Base-by-base conservation (phyloP, 2,888 invertebrate genomes). In the Ecliptopera silaceata region DNA sequence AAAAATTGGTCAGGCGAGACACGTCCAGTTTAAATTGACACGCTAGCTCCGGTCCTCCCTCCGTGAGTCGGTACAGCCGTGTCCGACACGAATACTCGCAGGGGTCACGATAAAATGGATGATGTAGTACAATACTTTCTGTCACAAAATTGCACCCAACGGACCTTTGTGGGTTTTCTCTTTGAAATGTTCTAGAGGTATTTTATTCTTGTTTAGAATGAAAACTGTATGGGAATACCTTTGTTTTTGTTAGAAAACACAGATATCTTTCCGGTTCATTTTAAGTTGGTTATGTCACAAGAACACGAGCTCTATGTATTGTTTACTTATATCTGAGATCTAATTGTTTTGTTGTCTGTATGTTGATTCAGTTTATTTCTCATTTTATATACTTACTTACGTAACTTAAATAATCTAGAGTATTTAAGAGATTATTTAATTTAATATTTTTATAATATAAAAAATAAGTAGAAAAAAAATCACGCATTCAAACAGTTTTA, bases 71-170 rank as follows among this genome's bases (percentile, higher is more conserved):
- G 61, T 59, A 49, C 50, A 54, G 49, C 57, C 55, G 49, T 60
- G 65, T 59, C 45, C 31, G 47, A 58, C 52, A 48, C 43, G 56
- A 44, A 61, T 31, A 51, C 48, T 48, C 51, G 10, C 66, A 66
- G 48, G 59, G 68, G 62, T 68, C 72, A 62, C 36, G 39, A 47
- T 64, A 62, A 48, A 63, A 55, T 63, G 66, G 66, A 46, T 55
- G 36, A 47, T 56, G 47, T 56, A 36, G 52, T 46, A 65, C 61
- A 61, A 58, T 74, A 75, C 71, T 72, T 68, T 58, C 59, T 64
- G 75, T 69, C 70, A 66, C 53, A 68, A 66, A 71, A 75, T 75
- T 71, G 71, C 70, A 72, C 74, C 66, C 66, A 50, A 36, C 51
- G 61, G 66, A 72, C 65, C 56, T 54, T 54, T 63, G 64, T 59